phyloP scores from a whole-genome alignment of 2,113 vertebrate species.

The Arvicanthis niloticus region DNA sequence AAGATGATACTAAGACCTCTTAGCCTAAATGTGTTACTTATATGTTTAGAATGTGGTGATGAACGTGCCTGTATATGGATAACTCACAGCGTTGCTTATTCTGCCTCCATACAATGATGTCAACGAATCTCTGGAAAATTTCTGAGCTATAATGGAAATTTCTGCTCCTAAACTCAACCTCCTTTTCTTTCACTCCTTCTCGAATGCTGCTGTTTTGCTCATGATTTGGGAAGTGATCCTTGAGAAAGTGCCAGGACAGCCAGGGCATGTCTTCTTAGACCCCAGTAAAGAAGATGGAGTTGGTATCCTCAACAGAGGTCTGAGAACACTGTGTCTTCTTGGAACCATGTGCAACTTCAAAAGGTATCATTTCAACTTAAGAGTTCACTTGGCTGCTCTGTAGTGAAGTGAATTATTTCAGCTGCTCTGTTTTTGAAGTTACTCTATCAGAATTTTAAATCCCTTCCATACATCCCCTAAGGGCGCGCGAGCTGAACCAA shows the following conservation, averaged over 20 bases:
- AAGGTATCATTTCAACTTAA: slow-evolving; percentile 79
- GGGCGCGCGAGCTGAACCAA: slow-evolving; percentile 80
- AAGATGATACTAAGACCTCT: not conserved
- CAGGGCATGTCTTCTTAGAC: not conserved
- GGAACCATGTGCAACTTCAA: slow-evolving; percentile 68
- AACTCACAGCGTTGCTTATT: not conserved
- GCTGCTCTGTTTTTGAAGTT: slow-evolving; percentile 81
- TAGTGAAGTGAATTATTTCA: slow-evolving; percentile 84
- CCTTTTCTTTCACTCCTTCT: not conserved
- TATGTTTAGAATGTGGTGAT: not conserved
- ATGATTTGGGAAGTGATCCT: slow-evolving; percentile 68
- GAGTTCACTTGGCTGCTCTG: slow-evolving; percentile 78
- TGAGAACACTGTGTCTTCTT: not conserved
- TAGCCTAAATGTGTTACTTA: not conserved
- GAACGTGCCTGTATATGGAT: not conserved
- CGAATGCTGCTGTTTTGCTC: slow-evolving; percentile 34
- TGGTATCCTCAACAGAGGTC: not conserved
- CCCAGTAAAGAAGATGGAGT: not conserved
- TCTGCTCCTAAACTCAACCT: not conserved
- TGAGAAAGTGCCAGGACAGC: slow-evolving; percentile 44
- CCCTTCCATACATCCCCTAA: slow-evolving; percentile 81
- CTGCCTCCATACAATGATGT: not conserved
- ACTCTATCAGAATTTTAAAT: slow-evolving; percentile 87
- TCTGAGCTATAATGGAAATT: not conserved
- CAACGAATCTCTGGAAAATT: not conserved